A percentile compares a stretch with the other conserved stretches of the same genome.
Conservation (phyloP, 1,140 invertebrate genomes). For the Aphis gossypii region DNA sequence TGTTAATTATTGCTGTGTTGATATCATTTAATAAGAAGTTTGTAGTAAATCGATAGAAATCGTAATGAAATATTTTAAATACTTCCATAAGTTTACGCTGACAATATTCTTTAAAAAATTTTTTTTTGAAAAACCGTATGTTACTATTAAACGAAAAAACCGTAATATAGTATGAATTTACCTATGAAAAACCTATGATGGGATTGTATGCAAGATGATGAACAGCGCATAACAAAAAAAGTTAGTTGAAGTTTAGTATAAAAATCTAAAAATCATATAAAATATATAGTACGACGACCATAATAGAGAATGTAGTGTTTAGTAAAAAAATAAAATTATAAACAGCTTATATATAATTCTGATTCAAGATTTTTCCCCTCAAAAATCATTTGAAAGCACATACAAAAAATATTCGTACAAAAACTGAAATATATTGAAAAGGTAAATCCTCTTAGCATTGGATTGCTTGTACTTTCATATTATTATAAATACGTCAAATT, state of each 20-base stretch:
- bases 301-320: neutral
- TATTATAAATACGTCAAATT: neutral
- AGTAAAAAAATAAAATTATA: neutral
- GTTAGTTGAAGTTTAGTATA: neutral
- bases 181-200: neutral
- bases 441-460: neutral
- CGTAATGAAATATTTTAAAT: too few relatives aligned
- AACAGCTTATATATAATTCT: conserved; percentile 12
- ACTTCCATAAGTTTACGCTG: neutral
- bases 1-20: too few relatives aligned
- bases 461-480: neutral
- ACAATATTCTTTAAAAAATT: neutral
- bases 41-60: too few relatives aligned
- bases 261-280: neutral
- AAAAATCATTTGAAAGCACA: neutral
- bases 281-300: neutral
- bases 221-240: neutral
- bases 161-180: neutral
- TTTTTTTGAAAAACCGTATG: neutral
- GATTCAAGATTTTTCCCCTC: neutral
- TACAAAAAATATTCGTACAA: neutral
- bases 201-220: neutral
- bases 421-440: neutral
- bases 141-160: neutral
- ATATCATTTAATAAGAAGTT: too few relatives aligned